phyloP scores from a whole-genome alignment of 2,113 vertebrate genomes.

The Psilopsiagon aurifrons region DNA sequence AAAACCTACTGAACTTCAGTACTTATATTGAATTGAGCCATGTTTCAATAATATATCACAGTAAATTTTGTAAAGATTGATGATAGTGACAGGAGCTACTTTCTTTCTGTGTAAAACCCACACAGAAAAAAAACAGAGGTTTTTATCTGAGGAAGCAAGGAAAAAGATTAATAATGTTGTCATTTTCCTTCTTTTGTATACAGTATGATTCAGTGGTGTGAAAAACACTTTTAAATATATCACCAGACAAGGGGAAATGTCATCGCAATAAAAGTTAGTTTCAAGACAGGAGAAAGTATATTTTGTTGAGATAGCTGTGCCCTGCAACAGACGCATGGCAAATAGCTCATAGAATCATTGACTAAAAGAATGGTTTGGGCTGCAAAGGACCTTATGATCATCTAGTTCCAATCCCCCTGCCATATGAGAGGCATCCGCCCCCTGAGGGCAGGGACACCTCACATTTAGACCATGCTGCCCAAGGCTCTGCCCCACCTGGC shows the following conservation, averaged over 20 bases:
- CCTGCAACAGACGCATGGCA: not conserved
- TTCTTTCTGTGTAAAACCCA: not conserved
- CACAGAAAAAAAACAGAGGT: not conserved
- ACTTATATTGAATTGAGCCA: not conserved
- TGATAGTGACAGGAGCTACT: not conserved
- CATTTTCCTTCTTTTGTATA: not conserved
- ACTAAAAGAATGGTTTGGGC: not conserved
- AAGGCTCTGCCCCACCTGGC: not conserved
- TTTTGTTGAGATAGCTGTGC: not conserved
- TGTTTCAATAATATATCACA: not conserved
- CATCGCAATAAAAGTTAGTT: not conserved
- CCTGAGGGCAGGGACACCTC: not conserved
- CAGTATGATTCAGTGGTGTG: not conserved
- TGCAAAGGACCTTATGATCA: not conserved
- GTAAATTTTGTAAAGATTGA: not conserved
- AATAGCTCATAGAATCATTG: not conserved
- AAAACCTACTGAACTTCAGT: not conserved
- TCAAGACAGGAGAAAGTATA: not conserved
- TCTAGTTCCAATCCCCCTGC: not conserved
- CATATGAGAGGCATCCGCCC: fast-evolving
- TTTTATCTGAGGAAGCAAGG: not conserved
- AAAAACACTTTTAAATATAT: not conserved
- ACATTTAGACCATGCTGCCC: not conserved
- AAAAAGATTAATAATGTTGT: not conserved
- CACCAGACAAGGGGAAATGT: not conserved